Percentiles rank a stretch among this genome's conserved stretches.
These are phyloP conservation scores for Zosterops hypoxanthus DNA, from an alignment of 2,113 vertebrate genomes.

Conservation along the genomic window DNA sequence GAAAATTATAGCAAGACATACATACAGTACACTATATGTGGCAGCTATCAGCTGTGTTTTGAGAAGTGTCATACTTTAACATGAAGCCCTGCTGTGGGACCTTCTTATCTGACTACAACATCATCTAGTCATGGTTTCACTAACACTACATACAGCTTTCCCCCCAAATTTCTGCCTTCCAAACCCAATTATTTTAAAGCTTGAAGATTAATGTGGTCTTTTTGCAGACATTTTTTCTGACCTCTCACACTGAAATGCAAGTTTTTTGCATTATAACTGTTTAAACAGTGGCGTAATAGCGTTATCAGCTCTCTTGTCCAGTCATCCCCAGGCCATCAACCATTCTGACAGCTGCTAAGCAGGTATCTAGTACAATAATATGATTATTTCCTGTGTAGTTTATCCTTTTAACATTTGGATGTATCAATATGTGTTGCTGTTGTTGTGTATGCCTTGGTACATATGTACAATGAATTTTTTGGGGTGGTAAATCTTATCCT, in stretches of 20 bases:
- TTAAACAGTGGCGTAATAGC: not conserved
- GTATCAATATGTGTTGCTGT: not conserved
- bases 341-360: not conserved
- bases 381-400: not conserved
- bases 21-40: not conserved
- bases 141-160: not conserved
- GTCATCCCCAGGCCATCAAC: not conserved
- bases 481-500: fast-evolving
- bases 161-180: not conserved
- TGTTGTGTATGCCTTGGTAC: not conserved
- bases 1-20: not conserved
- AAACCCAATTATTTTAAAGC: not conserved
- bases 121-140: not conserved
- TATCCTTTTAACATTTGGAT: not conserved
- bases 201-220: not conserved
- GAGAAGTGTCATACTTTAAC: not conserved
- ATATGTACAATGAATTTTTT: not conserved
- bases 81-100: not conserved
- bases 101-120: not conserved
- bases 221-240: not conserved
- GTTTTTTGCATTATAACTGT: not conserved
- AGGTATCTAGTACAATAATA: not conserved
- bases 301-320: not conserved
- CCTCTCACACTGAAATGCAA: not conserved
- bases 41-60: not conserved